Evolutionary conservation across 2,888 invertebrate species (phyloP).

Genomic region (Nemotelus pantherinus): DNA sequence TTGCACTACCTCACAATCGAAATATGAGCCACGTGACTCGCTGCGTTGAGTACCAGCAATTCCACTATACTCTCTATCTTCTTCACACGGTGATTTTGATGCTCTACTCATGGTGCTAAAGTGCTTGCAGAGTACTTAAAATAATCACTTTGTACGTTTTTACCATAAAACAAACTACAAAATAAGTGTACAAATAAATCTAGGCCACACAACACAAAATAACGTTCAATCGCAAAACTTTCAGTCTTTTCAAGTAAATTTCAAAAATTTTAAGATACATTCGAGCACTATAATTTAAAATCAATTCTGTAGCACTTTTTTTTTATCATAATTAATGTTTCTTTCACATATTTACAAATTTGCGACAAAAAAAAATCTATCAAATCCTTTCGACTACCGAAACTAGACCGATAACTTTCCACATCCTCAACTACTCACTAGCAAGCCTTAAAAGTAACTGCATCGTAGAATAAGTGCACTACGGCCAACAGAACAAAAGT

Average conservation of each 20-base stretch:
- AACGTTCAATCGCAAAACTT: too few relatives aligned
- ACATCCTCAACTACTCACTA: conserved; percentile 18
- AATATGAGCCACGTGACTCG: conserved; percentile 14
- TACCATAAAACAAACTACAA: background rate
- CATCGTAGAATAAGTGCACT: conserved; percentile 10
- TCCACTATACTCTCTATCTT: background rate
- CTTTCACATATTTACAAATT: background rate
- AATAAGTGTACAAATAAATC: background rate
- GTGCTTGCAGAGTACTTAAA: background rate
- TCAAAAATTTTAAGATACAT: too few relatives aligned
- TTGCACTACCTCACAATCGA: conserved; percentile 16
- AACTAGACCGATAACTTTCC: conserved; percentile 41
- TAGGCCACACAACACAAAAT: background rate
- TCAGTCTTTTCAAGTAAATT: too few relatives aligned
- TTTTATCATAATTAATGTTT: background rate
- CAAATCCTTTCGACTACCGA: conserved; percentile 28
- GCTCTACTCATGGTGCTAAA: conserved; percentile 18
- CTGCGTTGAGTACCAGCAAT: conserved; percentile 6
- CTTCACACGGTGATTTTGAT: conserved; percentile 34
- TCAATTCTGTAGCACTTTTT: background rate
- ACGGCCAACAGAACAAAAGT: too few relatives aligned
- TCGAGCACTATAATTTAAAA: too few relatives aligned
- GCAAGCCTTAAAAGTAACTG: conserved; percentile 3
- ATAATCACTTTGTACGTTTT: too few relatives aligned
- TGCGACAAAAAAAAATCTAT: background rate